Evolutionary conservation across 2,888 invertebrate genomes (phyloP), one percentile per base, ranked within the genome.

Genomic region (Sussaba pulchella): DNA sequence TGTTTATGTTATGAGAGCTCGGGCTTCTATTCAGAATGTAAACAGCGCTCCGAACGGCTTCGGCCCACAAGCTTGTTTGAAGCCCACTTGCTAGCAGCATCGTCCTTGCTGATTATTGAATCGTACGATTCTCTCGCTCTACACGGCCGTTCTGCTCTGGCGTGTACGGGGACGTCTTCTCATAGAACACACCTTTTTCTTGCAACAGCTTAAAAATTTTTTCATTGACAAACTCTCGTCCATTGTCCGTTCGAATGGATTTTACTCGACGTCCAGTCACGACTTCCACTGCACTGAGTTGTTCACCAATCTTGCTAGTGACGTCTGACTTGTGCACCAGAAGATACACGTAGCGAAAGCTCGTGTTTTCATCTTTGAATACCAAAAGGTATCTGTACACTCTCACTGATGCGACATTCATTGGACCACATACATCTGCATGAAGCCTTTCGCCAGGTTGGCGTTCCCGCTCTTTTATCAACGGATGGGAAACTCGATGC

Each of bases 61-160:
- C 70, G 45, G 63, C 45, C 70, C 77, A 77, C 1, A 77, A 31
- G 5, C 47, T n/a, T 12, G 5, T 31, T 10, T 52, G 12, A 8
- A 84, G 24, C 1, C 57, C 70, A 47, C 70, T 78, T 5, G 81
- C 63, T 6, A 83, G 10, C 12, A 85, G 39, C 83, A 83, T 84
- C 0, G 83, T 83, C 14, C 82, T 74, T 0, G 82, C 84, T 10
- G 71, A 59, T 26, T 85, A 83, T 1, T 81, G 78, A 3, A 86
- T 82, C 0, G 82, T 85, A 1, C 82, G 69, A 54, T 81, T 83
- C 36, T 86, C 85, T 14, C 83, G 72, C 52, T 86, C 81, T 1
- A 71, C 77, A n/a, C 83, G 69, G 1, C 81, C 84, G 41, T 83
- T 86, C 70, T 85, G 82, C 8, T 84, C 79, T 0, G 82, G 82